Conservation (phyloP, 2,797 vertebrate species). For the Acrocephalus scirpaceus region DNA sequence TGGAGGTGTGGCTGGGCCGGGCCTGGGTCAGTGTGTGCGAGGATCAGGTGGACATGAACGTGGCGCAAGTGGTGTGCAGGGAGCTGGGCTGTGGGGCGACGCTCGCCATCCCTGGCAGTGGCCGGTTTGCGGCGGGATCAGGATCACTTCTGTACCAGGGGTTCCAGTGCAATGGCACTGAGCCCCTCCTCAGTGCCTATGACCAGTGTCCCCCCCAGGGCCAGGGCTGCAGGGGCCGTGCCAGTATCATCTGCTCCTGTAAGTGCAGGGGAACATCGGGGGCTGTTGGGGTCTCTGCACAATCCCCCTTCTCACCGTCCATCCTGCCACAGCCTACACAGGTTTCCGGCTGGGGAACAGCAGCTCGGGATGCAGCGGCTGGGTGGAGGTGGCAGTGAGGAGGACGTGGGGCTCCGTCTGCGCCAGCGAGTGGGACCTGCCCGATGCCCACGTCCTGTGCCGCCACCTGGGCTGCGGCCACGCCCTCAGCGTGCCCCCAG, state of each 20-base stretch:
- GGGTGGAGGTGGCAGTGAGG: background rate
- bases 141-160: background rate
- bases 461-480: background rate
- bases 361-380: background rate
- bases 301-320: fast-evolving
- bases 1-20: background rate
- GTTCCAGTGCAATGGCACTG: background rate
- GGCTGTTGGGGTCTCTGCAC: fast-evolving
- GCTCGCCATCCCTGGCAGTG: fast-evolving
- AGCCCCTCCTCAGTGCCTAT: constrained; percentile 13
- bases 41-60: background rate
- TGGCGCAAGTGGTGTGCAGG: constrained; percentile 53
- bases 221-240: background rate
- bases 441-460: background rate
- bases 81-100: constrained; percentile 43
- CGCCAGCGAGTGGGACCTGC: background rate
- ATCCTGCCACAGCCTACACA: background rate
- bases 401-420: background rate
- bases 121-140: background rate
- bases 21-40: constrained; percentile 7
- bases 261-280: fast-evolving
- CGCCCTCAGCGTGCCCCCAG: background rate
- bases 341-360: background rate
- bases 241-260: constrained; percentile 24
- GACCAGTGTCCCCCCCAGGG: background rate